A percentile compares a stretch with the other conserved stretches of the same genome.
These are phyloP conservation scores for Pemphredon lugubris DNA, from an alignment of 2,888 invertebrate species.

Conservation along the genomic window DNA sequence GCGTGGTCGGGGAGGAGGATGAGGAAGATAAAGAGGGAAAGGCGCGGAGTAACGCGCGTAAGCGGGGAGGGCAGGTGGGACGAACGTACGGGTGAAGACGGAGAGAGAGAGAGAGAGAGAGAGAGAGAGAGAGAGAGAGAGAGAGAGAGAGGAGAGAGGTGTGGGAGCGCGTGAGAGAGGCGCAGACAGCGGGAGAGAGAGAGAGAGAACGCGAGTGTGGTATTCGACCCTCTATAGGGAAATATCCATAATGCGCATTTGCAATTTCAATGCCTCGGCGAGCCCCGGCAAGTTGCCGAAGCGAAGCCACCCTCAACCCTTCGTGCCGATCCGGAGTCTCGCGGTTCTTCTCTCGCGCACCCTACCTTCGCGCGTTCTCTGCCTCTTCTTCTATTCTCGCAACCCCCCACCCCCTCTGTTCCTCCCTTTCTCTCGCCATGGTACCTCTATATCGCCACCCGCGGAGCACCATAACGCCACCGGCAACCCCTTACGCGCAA, in stretches of 20 bases:
- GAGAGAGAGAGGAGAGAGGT: slow-evolving; percentile 20
- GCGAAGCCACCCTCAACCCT: slow-evolving; percentile 66
- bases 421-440: slow-evolving; percentile 36
- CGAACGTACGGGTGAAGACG: background rate
- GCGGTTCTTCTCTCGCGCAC: slow-evolving; percentile 37
- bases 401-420: slow-evolving; percentile 6
- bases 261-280: slow-evolving; percentile 80
- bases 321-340: slow-evolving; percentile 57
- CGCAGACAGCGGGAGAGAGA: slow-evolving; percentile 1
- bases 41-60: background rate
- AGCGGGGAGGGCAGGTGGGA: slow-evolving; percentile 1
- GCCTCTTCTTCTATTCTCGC: slow-evolving; percentile 25
- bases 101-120: slow-evolving; percentile 15
- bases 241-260: slow-evolving; percentile 81
- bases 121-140: slow-evolving; percentile 27
- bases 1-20: background rate
- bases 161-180: slow-evolving; percentile 23
- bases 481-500: slow-evolving; percentile 59
- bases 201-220: slow-evolving; percentile 50
- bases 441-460: too few species aligned
- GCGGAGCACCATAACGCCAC: slow-evolving; percentile 56
- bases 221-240: slow-evolving; percentile 78
- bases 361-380: slow-evolving; percentile 33
- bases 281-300: slow-evolving; percentile 73
- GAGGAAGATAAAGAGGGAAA: background rate